Base-by-base conservation (phyloP, 1,140 invertebrate species). In the Streblospio benedicti region DNA sequence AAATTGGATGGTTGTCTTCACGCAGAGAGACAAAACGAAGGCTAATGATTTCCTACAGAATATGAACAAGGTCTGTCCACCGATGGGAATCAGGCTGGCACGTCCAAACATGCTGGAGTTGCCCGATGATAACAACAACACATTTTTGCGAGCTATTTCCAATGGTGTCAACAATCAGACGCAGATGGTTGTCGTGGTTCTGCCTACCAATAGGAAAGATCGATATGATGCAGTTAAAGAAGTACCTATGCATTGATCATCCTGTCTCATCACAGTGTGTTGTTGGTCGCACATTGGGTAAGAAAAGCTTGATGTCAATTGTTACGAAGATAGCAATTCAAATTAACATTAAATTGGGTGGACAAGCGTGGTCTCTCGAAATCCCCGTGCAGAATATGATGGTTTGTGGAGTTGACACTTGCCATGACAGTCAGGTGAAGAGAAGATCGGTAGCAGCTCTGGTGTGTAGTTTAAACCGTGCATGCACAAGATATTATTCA, bases 151-250 rank as follows among this genome's bases (percentile, higher is more conserved):
- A 23, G 62, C 63, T 4, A 20, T 77, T 12, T 58, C 64, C 31
- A 45, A 68, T 14, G 50, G 65, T 9, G 38, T 76, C 0, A 65
- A 45, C 0, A 18, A 35, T 6, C 16, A 61, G 1, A 70, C 70
- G 2, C 71, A 75, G 62, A 65, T 77, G 44, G 72, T 71, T 6
- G 47, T 77, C 28, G 65, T 61, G 55, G 57, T 77, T 33, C 56
- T 75, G 1, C 69, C 71, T 4, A 71, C 67, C n/a, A 75, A 75
- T 63, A 69, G 68, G 55, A 87, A 89, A 62, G 93, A 97, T 72
- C 79, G 90, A 23, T 98, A 97, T 70, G 78, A 84, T 2, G 86
- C 89, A 0, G 84, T 97, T 0, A n/a, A 97, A 97, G 77, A 90
- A 87, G 67, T 76, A 92, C 0, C 93, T 90, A 69, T 92, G 88